These are phyloP conservation scores for Papilio helenus DNA, from an alignment of 1,140 invertebrate species.

Conservation along the genomic window DNA sequence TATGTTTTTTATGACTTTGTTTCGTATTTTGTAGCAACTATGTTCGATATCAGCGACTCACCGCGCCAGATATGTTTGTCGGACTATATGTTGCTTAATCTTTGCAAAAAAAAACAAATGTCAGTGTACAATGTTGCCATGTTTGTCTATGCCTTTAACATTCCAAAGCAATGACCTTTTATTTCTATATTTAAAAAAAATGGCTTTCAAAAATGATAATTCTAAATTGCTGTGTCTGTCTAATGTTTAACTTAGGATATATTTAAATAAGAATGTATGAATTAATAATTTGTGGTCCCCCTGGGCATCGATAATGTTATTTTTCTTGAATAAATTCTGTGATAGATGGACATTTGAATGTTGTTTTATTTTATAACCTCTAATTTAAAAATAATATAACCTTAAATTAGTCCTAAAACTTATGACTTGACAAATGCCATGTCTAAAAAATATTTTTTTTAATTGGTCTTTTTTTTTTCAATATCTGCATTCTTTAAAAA, in stretches of 20 bases:
- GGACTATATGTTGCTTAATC: not conserved
- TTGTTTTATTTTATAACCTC: constrained; percentile 41
- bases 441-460: too few relatives aligned
- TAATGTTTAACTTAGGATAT: constrained; percentile 35
- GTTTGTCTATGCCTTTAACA: not conserved
- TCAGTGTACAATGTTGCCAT: not conserved
- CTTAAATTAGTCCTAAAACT: too few relatives aligned
- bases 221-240: constrained; percentile 34
- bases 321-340: constrained; percentile 46
- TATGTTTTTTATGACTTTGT: too few relatives aligned
- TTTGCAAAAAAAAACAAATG: not conserved
- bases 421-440: too few relatives aligned
- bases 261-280: constrained; percentile 31
- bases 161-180: not conserved
- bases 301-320: constrained; percentile 37
- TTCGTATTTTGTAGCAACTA: too few relatives aligned
- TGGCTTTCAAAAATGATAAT: constrained; percentile 10
- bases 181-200: not conserved
- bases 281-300: constrained; percentile 28
- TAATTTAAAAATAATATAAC: not conserved
- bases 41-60: not conserved
- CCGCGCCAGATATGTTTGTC: not conserved
- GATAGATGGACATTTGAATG: constrained; percentile 41
- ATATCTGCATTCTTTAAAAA: too few relatives aligned
- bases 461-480: too few relatives aligned